Evolutionary conservation across 2,888 invertebrate genomes (phyloP).

Genomic region (Lycia hirtaria): DNA sequence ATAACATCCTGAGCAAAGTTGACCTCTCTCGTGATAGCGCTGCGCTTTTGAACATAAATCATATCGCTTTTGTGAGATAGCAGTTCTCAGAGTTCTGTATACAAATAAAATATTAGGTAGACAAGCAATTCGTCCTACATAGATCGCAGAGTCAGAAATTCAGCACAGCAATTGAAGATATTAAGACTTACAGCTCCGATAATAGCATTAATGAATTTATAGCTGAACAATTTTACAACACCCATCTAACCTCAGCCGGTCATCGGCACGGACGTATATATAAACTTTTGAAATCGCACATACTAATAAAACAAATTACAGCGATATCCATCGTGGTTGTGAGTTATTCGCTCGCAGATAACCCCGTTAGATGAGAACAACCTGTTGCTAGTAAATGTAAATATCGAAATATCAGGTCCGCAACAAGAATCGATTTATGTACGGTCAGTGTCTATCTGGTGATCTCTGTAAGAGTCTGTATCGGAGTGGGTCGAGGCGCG

Average conservation of each 20-base stretch:
- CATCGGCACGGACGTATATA: slow-evolving; percentile 32
- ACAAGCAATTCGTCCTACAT: slow-evolving; percentile 1
- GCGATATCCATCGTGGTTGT: slow-evolving; percentile 54
- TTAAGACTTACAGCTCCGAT: slow-evolving; percentile 27
- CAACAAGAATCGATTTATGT: slow-evolving; percentile 78
- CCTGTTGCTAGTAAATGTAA: slow-evolving; percentile 69
- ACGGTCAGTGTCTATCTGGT: slow-evolving; percentile 69
- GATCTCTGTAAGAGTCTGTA: slow-evolving; percentile 59
- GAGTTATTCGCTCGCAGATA: slow-evolving; percentile 61
- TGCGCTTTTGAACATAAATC: slow-evolving; percentile 61
- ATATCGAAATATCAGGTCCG: slow-evolving; percentile 73
- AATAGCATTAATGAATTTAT: slow-evolving; percentile 39
- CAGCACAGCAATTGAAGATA: slow-evolving; percentile 27
- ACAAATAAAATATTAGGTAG: slow-evolving; percentile 6
- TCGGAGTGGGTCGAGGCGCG: slow-evolving; percentile 60
- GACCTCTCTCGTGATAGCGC: slow-evolving; percentile 63
- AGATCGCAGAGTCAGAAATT: slow-evolving; percentile 9
- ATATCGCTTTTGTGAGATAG: slow-evolving; percentile 51
- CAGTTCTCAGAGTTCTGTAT: slow-evolving; percentile 37
- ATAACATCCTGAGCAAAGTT: slow-evolving; percentile 68
- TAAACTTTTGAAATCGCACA: slow-evolving; percentile 44
- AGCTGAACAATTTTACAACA: slow-evolving; percentile 38
- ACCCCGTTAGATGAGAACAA: slow-evolving; percentile 75
- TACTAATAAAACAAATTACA: slow-evolving; percentile 53
- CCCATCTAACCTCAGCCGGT: slow-evolving; percentile 37